phyloP scores from a whole-genome alignment of 2,113 vertebrate species.

The Entomyzon cyanotis region DNA sequence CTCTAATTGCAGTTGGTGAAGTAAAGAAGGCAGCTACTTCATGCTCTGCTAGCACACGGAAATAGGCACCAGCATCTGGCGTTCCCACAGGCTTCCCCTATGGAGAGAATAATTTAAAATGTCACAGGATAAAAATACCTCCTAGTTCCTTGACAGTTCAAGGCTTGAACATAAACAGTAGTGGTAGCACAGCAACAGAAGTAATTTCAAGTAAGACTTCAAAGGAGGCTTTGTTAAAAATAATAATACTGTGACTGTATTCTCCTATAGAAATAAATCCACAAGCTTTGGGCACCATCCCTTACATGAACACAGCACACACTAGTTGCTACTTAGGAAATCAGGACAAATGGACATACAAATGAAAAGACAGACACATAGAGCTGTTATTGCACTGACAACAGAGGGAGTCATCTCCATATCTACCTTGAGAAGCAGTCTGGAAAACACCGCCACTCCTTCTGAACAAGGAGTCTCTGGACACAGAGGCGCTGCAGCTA shows the following conservation, averaged over 20 bases:
- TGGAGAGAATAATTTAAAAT: conserved; percentile 72
- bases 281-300: neutral
- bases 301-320: neutral
- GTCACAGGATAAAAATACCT: conserved; percentile 65
- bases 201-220: neutral
- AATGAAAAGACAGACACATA: neutral
- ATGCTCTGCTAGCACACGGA: conserved; percentile 91
- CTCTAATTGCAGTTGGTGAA: conserved; percentile 93
- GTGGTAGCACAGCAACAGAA: conserved; percentile 13
- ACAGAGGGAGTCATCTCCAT: neutral
- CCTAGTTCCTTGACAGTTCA: conserved; percentile 61
- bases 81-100: conserved; percentile 98
- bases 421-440: neutral
- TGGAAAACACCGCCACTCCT: neutral
- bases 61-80: conserved; percentile 91
- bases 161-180: neutral
- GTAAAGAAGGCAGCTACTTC: conserved; percentile 87
- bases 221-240: conserved; percentile 10
- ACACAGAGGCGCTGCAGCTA: neutral
- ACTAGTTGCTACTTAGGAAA: neutral
- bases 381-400: neutral
- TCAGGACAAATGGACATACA: neutral
- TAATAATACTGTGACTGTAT: neutral
- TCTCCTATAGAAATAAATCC: neutral
- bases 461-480: neutral